A percentile compares a stretch with the other conserved stretches of the same genome.
Conservation (phyloP, 2,113 vertebrate species). For the Vidua macroura region DNA sequence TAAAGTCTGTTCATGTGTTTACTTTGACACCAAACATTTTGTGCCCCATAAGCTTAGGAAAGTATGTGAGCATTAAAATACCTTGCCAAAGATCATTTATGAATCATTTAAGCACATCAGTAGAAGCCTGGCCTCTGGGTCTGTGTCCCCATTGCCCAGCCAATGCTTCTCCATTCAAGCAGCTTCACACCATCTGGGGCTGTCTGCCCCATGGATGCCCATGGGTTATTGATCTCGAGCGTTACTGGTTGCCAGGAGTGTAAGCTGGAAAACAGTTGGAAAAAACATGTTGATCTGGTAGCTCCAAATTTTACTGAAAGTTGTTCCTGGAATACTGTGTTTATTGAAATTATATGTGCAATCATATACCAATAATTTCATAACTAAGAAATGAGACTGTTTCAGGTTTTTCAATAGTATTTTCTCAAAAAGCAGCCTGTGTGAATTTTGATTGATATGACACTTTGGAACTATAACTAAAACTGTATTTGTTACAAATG, state of each 20-base stretch:
- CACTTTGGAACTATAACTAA: constrained; percentile 18
- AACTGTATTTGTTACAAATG: constrained; percentile 44
- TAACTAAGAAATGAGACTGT: neutral
- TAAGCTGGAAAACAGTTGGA: neutral
- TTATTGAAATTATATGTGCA: neutral
- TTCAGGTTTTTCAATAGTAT: neutral
- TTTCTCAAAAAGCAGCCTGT: constrained; percentile 1
- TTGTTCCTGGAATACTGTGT: neutral
- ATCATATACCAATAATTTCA: neutral
- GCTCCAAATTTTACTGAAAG: neutral
- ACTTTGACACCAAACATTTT: neutral
- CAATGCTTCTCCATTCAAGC: neutral
- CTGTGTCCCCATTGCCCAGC: neutral
- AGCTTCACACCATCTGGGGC: neutral
- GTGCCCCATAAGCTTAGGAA: neutral
- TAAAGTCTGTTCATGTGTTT: neutral
- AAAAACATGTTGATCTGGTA: neutral
- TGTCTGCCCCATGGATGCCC: neutral
- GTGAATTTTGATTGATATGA: constrained; percentile 52
- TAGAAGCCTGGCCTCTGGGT: neutral
- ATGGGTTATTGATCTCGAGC: rapidly evolving
- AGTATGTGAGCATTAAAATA: neutral
- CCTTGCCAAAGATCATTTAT: neutral
- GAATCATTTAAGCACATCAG: neutral
- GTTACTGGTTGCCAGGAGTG: neutral